Evolutionary conservation across 1,140 invertebrate genomes (phyloP).

Genomic region (Bombus balteatus): DNA sequence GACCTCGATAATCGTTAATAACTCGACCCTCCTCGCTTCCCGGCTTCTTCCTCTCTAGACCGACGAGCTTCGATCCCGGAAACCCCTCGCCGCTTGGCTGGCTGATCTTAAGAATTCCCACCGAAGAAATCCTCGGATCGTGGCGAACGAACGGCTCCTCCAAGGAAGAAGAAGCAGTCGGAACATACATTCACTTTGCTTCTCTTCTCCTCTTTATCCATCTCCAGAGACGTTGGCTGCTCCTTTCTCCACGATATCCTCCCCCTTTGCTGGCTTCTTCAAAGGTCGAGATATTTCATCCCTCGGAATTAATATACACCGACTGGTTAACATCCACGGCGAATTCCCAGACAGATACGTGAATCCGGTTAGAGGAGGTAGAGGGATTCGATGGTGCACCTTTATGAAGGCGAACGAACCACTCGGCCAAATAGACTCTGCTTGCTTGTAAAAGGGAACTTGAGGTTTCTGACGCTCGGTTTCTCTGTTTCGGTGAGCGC

Average conservation of each 20-base stretch:
- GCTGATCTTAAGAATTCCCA: slow-evolving; percentile 65
- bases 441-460: slow-evolving; percentile 39
- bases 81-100: slow-evolving; percentile 31
- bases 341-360: slow-evolving; percentile 69
- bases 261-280: slow-evolving; percentile 62
- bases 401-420: slow-evolving; percentile 58
- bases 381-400: slow-evolving; percentile 54
- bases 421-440: slow-evolving; percentile 57
- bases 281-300: slow-evolving; percentile 70
- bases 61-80: slow-evolving; percentile 36
- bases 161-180: slow-evolving; percentile 41
- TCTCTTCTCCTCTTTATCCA: neutral
- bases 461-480: neutral
- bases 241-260: slow-evolving; percentile 20
- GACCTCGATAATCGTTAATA: slow-evolving; percentile 69
- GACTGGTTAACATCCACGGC: slow-evolving; percentile 66
- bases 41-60: neutral
- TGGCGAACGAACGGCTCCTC: slow-evolving; percentile 14
- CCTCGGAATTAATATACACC: slow-evolving; percentile 69
- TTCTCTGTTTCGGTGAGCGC: slow-evolving; percentile 9
- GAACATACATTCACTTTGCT: slow-evolving; percentile 22
- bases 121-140: slow-evolving; percentile 65
- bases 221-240: neutral
- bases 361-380: slow-evolving; percentile 33
- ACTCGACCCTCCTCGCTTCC: slow-evolving; percentile 32